Evolutionary conservation across 2,797 vertebrate species (phyloP).

Genomic region (Mormyrops boulengeri): DNA sequence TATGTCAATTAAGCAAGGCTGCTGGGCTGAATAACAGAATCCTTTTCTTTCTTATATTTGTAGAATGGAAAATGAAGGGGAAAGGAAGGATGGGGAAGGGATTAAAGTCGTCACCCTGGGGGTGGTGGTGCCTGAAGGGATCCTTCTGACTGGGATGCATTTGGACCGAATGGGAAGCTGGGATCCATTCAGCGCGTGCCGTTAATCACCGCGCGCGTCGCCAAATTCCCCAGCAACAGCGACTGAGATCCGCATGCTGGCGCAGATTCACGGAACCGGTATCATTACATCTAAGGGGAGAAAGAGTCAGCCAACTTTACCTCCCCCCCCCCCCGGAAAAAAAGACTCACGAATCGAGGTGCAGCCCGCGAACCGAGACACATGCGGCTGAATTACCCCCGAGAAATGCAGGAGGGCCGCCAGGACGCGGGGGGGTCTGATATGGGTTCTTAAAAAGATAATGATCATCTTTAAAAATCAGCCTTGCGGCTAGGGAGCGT

Average conservation of each 20-base stretch:
- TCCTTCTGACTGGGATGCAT: conserved; percentile 39
- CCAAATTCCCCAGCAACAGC: conserved; percentile 40
- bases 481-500: conserved; percentile 12
- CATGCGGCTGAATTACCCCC: conserved; percentile 22
- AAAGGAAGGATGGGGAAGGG: conserved; percentile 35
- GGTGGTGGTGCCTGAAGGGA: conserved; percentile 24
- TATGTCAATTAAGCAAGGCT: conserved; percentile 56
- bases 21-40: conserved; percentile 24
- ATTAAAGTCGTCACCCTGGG: conserved; percentile 37
- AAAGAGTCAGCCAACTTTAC: conserved; percentile 6
- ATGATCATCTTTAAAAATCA: background rate
- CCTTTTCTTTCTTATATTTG: background rate
- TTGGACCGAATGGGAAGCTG: conserved; percentile 42
- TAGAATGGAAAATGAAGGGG: conserved; percentile 26
- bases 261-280: background rate
- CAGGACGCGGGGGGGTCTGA: conserved; percentile 32
- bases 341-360: conserved; percentile 23
- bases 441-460: conserved; percentile 18
- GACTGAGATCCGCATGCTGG: conserved; percentile 26
- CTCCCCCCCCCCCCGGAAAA: background rate
- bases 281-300: background rate
- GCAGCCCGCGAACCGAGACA: conserved; percentile 25
- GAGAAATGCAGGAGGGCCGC: conserved; percentile 20
- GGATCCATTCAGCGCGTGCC: conserved; percentile 49
- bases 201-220: conserved; percentile 52